Evolutionary conservation across 2,888 invertebrate genomes (phyloP).

Genomic region (Cheilosia pagana): DNA sequence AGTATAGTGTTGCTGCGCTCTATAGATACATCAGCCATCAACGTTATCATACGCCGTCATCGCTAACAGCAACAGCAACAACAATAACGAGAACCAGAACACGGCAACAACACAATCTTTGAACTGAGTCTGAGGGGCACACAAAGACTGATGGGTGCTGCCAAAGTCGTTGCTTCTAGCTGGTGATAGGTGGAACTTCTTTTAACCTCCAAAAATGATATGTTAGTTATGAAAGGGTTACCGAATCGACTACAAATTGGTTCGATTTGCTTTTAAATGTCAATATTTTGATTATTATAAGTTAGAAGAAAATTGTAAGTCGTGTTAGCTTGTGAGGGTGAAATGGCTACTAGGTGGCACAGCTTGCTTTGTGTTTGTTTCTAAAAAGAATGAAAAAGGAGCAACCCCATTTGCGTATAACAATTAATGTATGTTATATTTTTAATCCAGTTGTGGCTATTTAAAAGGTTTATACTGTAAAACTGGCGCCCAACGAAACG

Average conservation of each 20-base stretch:
- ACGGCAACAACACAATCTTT: constrained; percentile 42
- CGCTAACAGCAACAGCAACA: constrained; percentile 20
- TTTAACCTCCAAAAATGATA: constrained; percentile 56
- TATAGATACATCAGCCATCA: constrained; percentile 46
- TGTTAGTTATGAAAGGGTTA: constrained; percentile 55
- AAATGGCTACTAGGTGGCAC: too few species aligned
- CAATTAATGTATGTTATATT: too few species aligned
- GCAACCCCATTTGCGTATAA: too few species aligned
- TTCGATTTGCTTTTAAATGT: not conserved
- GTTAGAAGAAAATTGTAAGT: not conserved
- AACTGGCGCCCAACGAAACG: too few species aligned
- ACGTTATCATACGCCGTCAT: constrained; percentile 51
- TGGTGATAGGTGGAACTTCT: constrained; percentile 48
- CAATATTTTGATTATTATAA: too few species aligned
- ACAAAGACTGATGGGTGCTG: constrained; percentile 51
- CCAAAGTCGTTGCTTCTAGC: constrained; percentile 34
- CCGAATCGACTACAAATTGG: not conserved
- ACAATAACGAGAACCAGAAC: constrained; percentile 36
- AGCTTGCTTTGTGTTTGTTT: too few species aligned
- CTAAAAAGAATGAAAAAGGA: too few species aligned
- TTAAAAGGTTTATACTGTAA: too few species aligned
- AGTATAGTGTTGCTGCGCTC: constrained; percentile 36
- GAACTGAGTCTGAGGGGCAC: constrained; percentile 40
- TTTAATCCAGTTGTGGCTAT: too few species aligned
- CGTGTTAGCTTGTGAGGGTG: too few species aligned